A percentile compares a stretch with the other conserved stretches of the same genome.
These are phyloP conservation scores for Helobdella robusta DNA, from an alignment of 2,888 invertebrate genomes.

Conservation along the genomic window DNA sequence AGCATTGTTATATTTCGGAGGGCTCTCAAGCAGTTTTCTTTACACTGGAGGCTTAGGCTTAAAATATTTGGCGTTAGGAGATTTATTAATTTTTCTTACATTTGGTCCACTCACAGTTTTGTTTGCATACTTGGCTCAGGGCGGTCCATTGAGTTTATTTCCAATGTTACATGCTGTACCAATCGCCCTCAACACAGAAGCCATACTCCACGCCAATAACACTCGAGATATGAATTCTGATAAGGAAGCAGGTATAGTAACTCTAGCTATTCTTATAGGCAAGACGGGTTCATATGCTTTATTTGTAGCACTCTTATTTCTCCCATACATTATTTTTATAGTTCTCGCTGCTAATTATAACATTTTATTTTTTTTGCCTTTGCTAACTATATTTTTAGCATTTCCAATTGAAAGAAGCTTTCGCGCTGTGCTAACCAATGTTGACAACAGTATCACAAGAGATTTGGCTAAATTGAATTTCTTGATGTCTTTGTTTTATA, in stretches of 20 bases:
- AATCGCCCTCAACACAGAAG: constrained; percentile 83
- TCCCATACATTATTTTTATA: constrained; percentile 69
- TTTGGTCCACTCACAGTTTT: constrained; percentile 88
- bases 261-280: constrained; percentile 84
- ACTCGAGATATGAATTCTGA: constrained; percentile 82
- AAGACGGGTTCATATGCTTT: constrained; percentile 79
- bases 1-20: constrained; percentile 87
- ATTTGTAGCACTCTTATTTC: constrained; percentile 77
- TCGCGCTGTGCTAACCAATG: constrained; percentile 65
- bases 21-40: constrained; percentile 84
- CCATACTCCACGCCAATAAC: constrained; percentile 88
- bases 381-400: constrained; percentile 75
- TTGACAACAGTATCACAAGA: constrained; percentile 67
- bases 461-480: constrained; percentile 82
- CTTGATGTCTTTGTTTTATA: constrained; percentile 24
- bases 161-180: constrained; percentile 88
- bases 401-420: constrained; percentile 83
- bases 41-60: constrained; percentile 91
- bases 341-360: constrained; percentile 75
- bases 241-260: constrained; percentile 79
- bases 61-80: constrained; percentile 88
- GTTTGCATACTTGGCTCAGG: constrained; percentile 84
- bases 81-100: constrained; percentile 77
- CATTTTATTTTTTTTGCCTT: constrained; percentile 75
- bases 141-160: constrained; percentile 75